A percentile compares a stretch with the other conserved stretches of the same genome.
Conservation (phyloP, 2,888 invertebrate species). For the Cataglyphis cursor region DNA sequence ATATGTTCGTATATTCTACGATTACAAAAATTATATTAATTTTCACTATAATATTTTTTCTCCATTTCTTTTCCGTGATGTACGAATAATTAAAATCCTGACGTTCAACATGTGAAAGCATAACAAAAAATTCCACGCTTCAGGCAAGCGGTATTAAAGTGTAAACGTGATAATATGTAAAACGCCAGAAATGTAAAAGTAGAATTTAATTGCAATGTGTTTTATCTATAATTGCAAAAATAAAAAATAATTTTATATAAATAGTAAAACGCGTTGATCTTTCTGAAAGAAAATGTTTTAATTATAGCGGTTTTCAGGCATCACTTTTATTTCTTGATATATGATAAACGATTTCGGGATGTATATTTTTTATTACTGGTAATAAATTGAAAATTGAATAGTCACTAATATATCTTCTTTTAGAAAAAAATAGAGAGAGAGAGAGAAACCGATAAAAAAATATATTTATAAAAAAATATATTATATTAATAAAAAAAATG, state of each 20-base stretch:
- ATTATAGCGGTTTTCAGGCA: background rate
- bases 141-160: conserved; percentile 8
- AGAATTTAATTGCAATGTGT: conserved; percentile 20
- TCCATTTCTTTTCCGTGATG: background rate
- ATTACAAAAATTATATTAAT: too few species aligned
- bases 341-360: background rate
- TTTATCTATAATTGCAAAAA: conserved; percentile 11
- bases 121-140: conserved; percentile 8
- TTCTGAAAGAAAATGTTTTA: background rate
- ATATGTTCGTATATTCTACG: too few species aligned
- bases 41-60: too few species aligned
- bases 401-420: background rate
- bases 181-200: conserved; percentile 12
- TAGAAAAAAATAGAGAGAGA: background rate
- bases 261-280: conserved; percentile 2
- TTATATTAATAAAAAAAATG: background rate
- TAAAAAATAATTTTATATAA: conserved; percentile 33
- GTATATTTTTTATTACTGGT: background rate
- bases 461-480: background rate
- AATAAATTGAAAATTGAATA: conserved; percentile 7
- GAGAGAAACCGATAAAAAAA: background rate
- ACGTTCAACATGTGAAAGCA: background rate
- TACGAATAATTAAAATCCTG: conserved; percentile 34
- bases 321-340: background rate
- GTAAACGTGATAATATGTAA: conserved; percentile 36